Evolutionary conservation across 2,888 invertebrate species (phyloP), one percentile per base, ranked within the genome.

Genomic region (Phyto melanocephala): DNA sequence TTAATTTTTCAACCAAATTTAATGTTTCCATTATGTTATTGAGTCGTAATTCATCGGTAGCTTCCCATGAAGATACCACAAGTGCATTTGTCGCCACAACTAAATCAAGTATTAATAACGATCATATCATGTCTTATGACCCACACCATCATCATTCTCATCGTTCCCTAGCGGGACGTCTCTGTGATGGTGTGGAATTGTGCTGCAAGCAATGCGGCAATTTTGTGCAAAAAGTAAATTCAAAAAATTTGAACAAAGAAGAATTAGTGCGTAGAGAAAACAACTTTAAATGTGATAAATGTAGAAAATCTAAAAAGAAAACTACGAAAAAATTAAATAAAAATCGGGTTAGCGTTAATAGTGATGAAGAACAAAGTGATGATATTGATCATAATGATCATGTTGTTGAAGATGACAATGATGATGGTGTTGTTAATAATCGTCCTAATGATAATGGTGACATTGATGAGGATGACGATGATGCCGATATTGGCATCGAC

Each of bases 201-300:
- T 89, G 88, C 85, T 90, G 90, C 82, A 86, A 86, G 80, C 85
- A 87, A 62, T 90, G 90, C 85, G 90, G 89, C 37, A 88, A 86
- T 84, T 89, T 87, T 83, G 84, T 82, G 68, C 87, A 85, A 85
- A 81, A 86, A 35, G 83, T 87, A 45, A 87, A 87, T 86, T 82
- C 84, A 65, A 87, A 86, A 80, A 88, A 85, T 86, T 83, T 85
- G 40, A 85, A 85, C 28, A 87, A 86, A 81, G 86, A 87, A 70
- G 87, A 87, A 62, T 74, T 87, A 63, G 60, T 86, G 15, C 85
- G 82, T 15, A 86, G 85, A 65, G 87, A 86, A 85, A 87, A 86
- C 70, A 87, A 88, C 84, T 88, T 87, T 72, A 89, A 88, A 85
- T 90, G 90, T 88, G 88, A 88, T 87, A 89, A 90, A 84, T 90